Evolutionary conservation across 2,113 vertebrate genomes (phyloP).

Genomic region (Epinephelus fuscoguttatus): DNA sequence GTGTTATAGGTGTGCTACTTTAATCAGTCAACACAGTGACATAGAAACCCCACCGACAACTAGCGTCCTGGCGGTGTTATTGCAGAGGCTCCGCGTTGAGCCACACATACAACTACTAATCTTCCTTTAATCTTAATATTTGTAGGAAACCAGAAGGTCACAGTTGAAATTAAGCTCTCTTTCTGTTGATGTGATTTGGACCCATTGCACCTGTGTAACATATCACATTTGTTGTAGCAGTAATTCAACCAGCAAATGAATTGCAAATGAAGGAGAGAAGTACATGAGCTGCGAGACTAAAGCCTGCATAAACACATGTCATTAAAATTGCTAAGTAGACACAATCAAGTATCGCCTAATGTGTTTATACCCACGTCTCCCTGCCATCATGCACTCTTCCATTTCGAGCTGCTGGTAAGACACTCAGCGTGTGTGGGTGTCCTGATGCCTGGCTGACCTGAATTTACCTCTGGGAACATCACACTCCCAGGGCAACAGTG

Average conservation of each 20-base stretch:
- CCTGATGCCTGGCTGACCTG: slow-evolving; percentile 48
- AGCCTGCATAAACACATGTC: not conserved
- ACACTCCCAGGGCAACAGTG: not conserved
- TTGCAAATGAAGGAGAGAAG: not conserved
- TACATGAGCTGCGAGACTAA: not conserved
- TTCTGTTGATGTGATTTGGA: no score
- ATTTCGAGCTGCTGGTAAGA: slow-evolving; percentile 22
- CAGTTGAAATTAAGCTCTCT: not conserved
- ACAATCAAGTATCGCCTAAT: not conserved
- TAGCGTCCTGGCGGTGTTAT: no score
- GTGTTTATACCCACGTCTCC: not conserved
- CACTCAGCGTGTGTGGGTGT: slow-evolving; percentile 29
- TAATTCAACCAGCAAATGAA: not conserved
- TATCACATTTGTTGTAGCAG: not conserved
- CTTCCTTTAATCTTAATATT: not conserved
- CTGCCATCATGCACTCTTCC: slow-evolving; percentile 1
- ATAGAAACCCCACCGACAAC: no score
- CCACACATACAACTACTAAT: no score
- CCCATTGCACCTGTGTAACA: no score
- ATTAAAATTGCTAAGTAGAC: not conserved
- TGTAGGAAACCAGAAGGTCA: not conserved
- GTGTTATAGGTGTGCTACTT: no score
- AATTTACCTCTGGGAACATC: slow-evolving; percentile 47
- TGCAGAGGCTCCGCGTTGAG: no score
- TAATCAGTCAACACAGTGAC: no score